Conservation (phyloP, 1,140 invertebrate genomes). For the Drosophila pruinosa region DNA sequence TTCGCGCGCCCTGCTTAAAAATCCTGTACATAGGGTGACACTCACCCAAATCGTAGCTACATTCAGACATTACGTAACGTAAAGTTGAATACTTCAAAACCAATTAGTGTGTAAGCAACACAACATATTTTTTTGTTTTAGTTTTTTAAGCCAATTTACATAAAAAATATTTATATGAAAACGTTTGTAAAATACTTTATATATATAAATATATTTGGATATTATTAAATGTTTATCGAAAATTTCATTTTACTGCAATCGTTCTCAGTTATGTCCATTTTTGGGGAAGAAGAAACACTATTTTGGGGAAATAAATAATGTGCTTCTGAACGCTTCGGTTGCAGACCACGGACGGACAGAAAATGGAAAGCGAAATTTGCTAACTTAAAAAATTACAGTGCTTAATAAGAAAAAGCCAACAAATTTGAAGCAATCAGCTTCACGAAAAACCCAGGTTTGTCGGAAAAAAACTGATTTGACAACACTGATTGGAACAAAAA, state of each 20-base stretch:
- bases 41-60: not conserved
- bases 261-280: no score
- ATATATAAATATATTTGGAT: conserved; percentile 61
- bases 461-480: not conserved
- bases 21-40: conserved; percentile 20
- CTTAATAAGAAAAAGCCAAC: no score
- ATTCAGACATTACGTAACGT: conserved; percentile 20
- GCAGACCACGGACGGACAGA: no score
- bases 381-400: no score
- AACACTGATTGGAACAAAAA: not conserved
- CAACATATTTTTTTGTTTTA: conserved; percentile 5
- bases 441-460: no score
- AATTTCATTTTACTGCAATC: not conserved
- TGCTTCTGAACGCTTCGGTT: no score
- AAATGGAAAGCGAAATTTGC: no score
- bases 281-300: no score
- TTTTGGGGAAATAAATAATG: no score
- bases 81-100: conserved; percentile 4
- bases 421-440: no score
- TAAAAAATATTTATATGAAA: not conserved
- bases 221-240: conserved; percentile 75
- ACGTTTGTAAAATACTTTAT: conserved; percentile 1
- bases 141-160: not conserved
- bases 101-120: conserved; percentile 38
- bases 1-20: conserved; percentile 10